Base-by-base conservation (phyloP, 2,797 vertebrate species). In the Salmo trutta region DNA sequence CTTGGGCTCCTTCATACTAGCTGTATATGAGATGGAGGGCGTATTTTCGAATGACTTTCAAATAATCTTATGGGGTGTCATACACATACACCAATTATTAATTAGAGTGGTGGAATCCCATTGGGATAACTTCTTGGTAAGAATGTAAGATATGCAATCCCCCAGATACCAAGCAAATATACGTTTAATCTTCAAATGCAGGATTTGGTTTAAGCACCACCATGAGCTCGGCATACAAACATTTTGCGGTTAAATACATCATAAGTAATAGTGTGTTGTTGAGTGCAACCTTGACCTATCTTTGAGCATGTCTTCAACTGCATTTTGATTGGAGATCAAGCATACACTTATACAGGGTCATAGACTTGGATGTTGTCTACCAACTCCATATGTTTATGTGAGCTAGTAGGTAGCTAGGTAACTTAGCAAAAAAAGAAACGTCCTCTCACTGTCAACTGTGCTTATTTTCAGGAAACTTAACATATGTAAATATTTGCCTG, bases 51-150 rank as follows among this genome's bases (percentile, higher is more conserved):
- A 93, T 88, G 88, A 91, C 88, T 93, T 87, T 92, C 85, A 92
- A 93, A 92, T 91, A 89, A 91, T 92, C 89, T 88, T 87, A 78
- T 79, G 83, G 82, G 91, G 87, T 75, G 82, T 90, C 87, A 88
- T 83, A 86, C 84, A 88, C 85, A 89, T 87, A 85, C 80, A 88
- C 82, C 84, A 88, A 87, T 93, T 94, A 93, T 93, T 93, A 94
- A 95, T 94, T 94, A 92, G 88, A 87, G 87, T 80, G 80, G 79
- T 79, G 72, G 82, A 89, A 87, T 84, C 86, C 91, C 89, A 75
- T 77, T 54, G 89, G 88, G 88, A 83, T 82, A 56, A 67, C 19
- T 81, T 82, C 75, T 82, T 82, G 77, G 77, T 80, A 31, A 75
- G 75, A 77, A 77, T 71, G 66, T 21, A 56, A 77, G 79, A 66